Conservation (phyloP, 2,888 invertebrate species). For the Lucinisca nassula region DNA sequence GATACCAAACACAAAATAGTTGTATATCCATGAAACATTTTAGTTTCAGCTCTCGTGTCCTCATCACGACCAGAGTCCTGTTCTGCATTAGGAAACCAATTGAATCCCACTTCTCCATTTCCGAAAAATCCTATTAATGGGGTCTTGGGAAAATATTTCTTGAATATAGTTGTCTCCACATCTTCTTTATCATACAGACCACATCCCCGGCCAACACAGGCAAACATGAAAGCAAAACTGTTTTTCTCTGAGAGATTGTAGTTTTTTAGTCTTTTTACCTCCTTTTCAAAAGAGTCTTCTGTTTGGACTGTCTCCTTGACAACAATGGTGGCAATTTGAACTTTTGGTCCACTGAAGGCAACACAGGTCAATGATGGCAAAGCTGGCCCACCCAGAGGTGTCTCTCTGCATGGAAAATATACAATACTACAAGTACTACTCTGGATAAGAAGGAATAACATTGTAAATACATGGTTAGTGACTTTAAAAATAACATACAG, state of each 20-base stretch:
- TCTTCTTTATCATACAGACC: conserved; percentile 80
- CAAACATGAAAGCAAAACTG: conserved; percentile 88
- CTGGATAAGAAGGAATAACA: no score
- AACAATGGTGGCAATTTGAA: conserved; percentile 78
- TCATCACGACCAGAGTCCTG: not conserved
- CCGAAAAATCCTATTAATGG: conserved; percentile 89
- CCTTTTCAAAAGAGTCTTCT: conserved; percentile 70
- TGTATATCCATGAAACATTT: conserved; percentile 82
- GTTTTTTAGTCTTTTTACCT: conserved; percentile 74
- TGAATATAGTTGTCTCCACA: conserved; percentile 88
- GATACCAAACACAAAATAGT: conserved; percentile 80
- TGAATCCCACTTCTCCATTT: conserved; percentile 88
- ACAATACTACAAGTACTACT: no score
- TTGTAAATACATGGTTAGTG: no score
- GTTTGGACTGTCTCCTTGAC: conserved; percentile 69
- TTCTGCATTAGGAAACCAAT: conserved; percentile 71
- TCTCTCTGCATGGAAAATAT: no score
- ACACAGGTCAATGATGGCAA: conserved; percentile 66
- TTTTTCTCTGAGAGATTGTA: conserved; percentile 73
- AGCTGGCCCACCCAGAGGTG: no score
- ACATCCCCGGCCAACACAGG: conserved; percentile 88
- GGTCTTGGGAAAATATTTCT: conserved; percentile 88
- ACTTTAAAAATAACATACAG: no score
- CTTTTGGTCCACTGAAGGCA: conserved; percentile 76
- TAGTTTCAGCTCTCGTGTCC: conserved; percentile 51